Conservation (phyloP, 2,888 invertebrate species). For the Limulus polyphemus region DNA sequence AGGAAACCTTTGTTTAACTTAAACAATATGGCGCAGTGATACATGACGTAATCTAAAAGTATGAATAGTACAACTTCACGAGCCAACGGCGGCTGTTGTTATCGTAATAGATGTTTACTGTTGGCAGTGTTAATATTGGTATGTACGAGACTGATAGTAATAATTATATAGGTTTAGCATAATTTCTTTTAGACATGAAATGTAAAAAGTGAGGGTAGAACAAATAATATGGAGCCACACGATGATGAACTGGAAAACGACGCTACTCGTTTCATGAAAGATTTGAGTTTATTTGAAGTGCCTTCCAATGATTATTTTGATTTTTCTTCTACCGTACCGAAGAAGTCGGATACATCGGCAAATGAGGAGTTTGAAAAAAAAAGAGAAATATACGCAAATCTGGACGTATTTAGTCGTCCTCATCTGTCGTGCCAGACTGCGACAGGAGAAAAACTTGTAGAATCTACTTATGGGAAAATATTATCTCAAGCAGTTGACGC, state of each 20-base stretch:
- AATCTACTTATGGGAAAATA: slow-evolving; percentile 17
- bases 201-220: too few relatives aligned
- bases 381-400: slow-evolving; percentile 22
- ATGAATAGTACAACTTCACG: too few relatives aligned
- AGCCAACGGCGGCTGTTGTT: too few relatives aligned
- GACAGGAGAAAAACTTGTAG: neutral
- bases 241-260: slow-evolving; percentile 25
- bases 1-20: too few relatives aligned
- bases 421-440: neutral
- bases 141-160: too few relatives aligned
- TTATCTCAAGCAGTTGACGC: slow-evolving; percentile 7
- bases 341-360: slow-evolving; percentile 23
- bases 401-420: slow-evolving; percentile 11
- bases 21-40: too few relatives aligned
- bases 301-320: slow-evolving; percentile 17
- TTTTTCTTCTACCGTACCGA: slow-evolving; percentile 18
- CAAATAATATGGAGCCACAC: slow-evolving; percentile 18
- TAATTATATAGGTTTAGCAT: too few relatives aligned
- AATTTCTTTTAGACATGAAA: too few relatives aligned
- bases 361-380: slow-evolving; percentile 25
- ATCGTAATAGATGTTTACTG: too few relatives aligned
- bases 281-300: slow-evolving; percentile 25
- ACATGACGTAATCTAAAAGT: too few relatives aligned
- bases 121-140: too few relatives aligned
- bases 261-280: slow-evolving; percentile 24